A percentile compares a stretch with the other conserved stretches of the same genome.
Conservation (phyloP, 2,888 invertebrate species). For the Acheta domesticus region DNA sequence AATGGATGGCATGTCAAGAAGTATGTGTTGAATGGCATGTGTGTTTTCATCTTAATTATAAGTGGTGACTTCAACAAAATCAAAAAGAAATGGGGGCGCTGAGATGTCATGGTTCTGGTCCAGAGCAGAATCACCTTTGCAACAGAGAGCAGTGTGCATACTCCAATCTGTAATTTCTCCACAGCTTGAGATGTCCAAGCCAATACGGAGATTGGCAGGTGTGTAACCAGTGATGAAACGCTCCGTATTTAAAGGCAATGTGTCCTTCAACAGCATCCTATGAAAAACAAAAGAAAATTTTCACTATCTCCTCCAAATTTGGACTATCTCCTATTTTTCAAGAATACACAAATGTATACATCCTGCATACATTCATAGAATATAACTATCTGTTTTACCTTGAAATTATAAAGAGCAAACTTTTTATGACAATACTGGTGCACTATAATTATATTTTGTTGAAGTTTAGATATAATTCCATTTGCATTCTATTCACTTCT, state of each 20-base stretch:
- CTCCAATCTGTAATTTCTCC: conserved; percentile 36
- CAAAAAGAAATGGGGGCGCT: conserved; percentile 45
- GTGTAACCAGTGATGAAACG: conserved; percentile 54
- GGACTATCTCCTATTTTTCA: not conserved
- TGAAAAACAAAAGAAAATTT: conserved; percentile 32
- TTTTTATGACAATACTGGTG: too few relatives aligned
- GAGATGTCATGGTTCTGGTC: conserved; percentile 33
- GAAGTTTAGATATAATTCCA: too few relatives aligned
- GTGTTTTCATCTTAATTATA: conserved; percentile 44
- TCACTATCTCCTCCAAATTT: too few relatives aligned
- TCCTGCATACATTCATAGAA: too few relatives aligned
- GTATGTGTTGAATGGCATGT: not conserved
- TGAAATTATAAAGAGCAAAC: too few relatives aligned
- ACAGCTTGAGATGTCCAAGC: conserved; percentile 46
- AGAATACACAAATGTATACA: not conserved
- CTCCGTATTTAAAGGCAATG: conserved; percentile 57
- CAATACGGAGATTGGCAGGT: conserved; percentile 48
- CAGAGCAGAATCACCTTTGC: not conserved
- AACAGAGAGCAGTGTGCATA: conserved; percentile 12
- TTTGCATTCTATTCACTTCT: too few relatives aligned
- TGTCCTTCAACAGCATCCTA: conserved; percentile 59
- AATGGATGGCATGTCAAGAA: not conserved
- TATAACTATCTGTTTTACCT: too few relatives aligned
- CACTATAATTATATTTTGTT: too few relatives aligned
- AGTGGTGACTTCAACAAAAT: conserved; percentile 47